phyloP scores from a whole-genome alignment of 2,888 invertebrate species.

The Rotaria macrura region DNA sequence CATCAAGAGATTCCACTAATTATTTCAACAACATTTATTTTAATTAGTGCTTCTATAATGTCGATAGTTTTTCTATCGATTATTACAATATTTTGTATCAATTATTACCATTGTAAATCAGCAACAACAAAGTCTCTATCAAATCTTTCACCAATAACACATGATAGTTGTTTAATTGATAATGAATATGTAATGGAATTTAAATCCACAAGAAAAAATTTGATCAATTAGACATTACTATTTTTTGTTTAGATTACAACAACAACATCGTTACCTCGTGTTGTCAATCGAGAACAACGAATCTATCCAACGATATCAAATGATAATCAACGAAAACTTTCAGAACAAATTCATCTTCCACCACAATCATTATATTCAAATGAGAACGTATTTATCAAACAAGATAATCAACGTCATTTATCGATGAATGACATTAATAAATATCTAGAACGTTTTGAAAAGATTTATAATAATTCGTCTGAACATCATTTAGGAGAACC shows the following conservation, averaged over 20 bases:
- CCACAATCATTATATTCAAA: not conserved
- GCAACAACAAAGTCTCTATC: not conserved
- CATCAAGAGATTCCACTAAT: not conserved
- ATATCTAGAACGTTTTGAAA: slow-evolving; percentile 19
- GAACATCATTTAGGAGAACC: not conserved
- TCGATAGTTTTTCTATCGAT: not conserved
- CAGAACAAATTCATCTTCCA: not conserved
- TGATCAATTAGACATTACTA: too few relatives aligned
- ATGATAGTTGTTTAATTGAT: not conserved
- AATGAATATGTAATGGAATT: not conserved
- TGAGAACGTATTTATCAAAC: not conserved
- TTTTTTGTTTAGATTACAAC: not conserved
- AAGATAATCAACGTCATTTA: not conserved
- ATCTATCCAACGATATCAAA: not conserved
- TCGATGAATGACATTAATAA: slow-evolving; percentile 14
- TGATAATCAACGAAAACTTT: not conserved
- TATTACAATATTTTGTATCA: not conserved
- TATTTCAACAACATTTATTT: not conserved
- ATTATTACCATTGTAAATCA: not conserved
- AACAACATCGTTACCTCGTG: not conserved
- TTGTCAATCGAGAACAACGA: not conserved
- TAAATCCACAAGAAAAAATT: not conserved
- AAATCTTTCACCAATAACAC: slow-evolving; percentile 11
- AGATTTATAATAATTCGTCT: not conserved
- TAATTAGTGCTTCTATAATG: not conserved